Evolutionary conservation across 2,113 vertebrate species (phyloP).

Genomic region (Platichthys stellatus): DNA sequence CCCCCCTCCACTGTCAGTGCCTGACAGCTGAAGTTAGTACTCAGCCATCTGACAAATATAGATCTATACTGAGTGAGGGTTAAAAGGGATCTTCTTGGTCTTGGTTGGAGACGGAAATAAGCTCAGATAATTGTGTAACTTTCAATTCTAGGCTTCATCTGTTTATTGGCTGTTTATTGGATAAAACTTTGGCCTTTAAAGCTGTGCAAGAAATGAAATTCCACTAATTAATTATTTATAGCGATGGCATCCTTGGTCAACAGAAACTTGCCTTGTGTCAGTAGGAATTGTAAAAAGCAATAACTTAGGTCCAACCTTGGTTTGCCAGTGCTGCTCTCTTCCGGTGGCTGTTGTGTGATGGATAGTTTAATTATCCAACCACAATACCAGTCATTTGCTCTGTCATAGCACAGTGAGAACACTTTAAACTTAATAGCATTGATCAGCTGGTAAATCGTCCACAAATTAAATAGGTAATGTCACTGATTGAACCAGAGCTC

Average conservation of each 20-base stretch:
- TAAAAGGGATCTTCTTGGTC: not conserved
- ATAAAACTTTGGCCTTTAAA: slow-evolving; percentile 58
- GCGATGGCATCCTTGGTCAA: slow-evolving; percentile 44
- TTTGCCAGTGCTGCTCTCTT: slow-evolving; percentile 35
- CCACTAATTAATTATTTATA: slow-evolving; percentile 53
- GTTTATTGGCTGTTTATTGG: slow-evolving; percentile 34
- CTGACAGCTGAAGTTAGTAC: slow-evolving; percentile 45
- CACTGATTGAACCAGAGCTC: slow-evolving; percentile 54
- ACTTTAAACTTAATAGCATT: slow-evolving; percentile 60
- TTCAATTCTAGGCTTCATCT: not conserved
- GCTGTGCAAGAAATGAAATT: slow-evolving; percentile 32
- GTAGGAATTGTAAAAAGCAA: slow-evolving; percentile 47
- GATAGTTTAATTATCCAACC: slow-evolving; percentile 76
- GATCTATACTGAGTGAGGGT: not conserved
- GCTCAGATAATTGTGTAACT: slow-evolving; percentile 3
- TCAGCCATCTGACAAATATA: slow-evolving; percentile 31
- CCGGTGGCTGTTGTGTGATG: slow-evolving; percentile 64
- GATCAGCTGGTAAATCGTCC: slow-evolving; percentile 65
- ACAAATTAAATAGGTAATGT: slow-evolving; percentile 70
- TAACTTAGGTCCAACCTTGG: slow-evolving; percentile 37
- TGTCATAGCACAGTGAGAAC: slow-evolving; percentile 59
- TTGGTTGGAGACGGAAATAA: not conserved
- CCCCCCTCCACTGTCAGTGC: slow-evolving; percentile 18
- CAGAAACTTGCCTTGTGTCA: slow-evolving; percentile 52
- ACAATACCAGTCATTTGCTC: slow-evolving; percentile 58